Evolutionary conservation across 2,113 vertebrate species (phyloP), one percentile per base, ranked within the genome.

Genomic region (Antechinus flavipes): DNA sequence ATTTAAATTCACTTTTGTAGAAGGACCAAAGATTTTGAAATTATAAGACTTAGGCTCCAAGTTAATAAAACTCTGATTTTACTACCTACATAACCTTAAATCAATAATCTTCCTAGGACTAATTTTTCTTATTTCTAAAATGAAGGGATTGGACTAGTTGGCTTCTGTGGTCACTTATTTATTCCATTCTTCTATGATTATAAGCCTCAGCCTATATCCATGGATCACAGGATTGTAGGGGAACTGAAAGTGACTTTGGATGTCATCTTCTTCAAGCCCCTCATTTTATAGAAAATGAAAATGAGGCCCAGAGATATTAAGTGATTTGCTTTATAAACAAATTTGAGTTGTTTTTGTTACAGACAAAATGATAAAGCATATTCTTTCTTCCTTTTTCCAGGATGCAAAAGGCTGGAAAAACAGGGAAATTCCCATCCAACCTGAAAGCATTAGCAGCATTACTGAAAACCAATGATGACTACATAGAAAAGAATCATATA

Each of bases 401-500:
- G 68, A 94, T 19, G n/a, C 22, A 0, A 0, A 49, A 68, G 50
- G n/a, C 89, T 93, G 8, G 26, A 50, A 49, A 52, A 27, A 52
- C 11, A 19, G 89, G 94, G 94, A 50, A 95, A 94, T 61, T 54
- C 96, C 95, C 96, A 94, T 92, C 56, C 24, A 22, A 2, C 9
- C 3, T 14, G 89, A 54, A 89, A 91, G 35, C 1, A 23, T 84
- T 58, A 12, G 90, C 16, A 61, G 23, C n/a, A 89, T 91, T 91
- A 90, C 91, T 47, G 50, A 53, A 91, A 53, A 93, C 19, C 11
- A 11, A 30, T 46, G 55, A 30, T 46, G 55, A 68, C 91, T 4
- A 26, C n/a, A 89, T 68, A 42, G 84, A 14, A 53, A 90, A 52
- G 84, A 22, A 47, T 26, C 54, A 55, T 22, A 24, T 93, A 27